These are phyloP conservation scores for Siniperca undulata DNA, from an alignment of 2,797 vertebrate species.

Conservation along the genomic window DNA sequence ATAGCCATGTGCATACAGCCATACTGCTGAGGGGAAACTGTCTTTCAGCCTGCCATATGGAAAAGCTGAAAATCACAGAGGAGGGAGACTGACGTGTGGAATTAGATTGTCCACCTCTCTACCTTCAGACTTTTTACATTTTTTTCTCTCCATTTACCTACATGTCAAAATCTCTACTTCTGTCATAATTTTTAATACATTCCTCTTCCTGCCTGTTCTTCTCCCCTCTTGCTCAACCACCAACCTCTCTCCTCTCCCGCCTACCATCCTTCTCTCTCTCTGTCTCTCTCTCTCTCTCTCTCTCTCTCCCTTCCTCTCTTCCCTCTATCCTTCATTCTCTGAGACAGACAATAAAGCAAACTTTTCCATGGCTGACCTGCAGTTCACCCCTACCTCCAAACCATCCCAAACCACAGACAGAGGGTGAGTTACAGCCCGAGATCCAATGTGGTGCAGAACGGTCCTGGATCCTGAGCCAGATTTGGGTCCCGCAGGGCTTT, in stretches of 20 bases:
- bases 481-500: constrained; percentile 65
- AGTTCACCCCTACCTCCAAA: constrained; percentile 81
- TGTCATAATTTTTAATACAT: constrained; percentile 24
- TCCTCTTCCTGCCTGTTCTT: constrained; percentile 25
- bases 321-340: constrained; percentile 70
- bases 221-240: constrained; percentile 34
- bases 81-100: constrained; percentile 31
- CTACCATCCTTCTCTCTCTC: constrained; percentile 24
- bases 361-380: constrained; percentile 82
- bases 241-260: constrained; percentile 29
- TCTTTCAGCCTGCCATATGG: constrained; percentile 49
- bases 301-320: constrained; percentile 55
- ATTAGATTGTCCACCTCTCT: constrained; percentile 41
- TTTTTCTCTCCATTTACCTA: constrained; percentile 19
- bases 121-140: constrained; percentile 5
- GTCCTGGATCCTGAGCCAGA: constrained; percentile 58
- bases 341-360: constrained; percentile 77
- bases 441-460: constrained; percentile 53
- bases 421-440: constrained; percentile 77
- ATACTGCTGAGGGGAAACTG: constrained; percentile 32
- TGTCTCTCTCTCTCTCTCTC: constrained; percentile 23
- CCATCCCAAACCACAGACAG: constrained; percentile 75
- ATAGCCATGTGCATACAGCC: constrained; percentile 41
- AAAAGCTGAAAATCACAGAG: constrained; percentile 58
- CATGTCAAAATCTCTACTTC: constrained; percentile 32